phyloP scores from a whole-genome alignment of 2,797 vertebrate species.

The Strix occidentalis region DNA sequence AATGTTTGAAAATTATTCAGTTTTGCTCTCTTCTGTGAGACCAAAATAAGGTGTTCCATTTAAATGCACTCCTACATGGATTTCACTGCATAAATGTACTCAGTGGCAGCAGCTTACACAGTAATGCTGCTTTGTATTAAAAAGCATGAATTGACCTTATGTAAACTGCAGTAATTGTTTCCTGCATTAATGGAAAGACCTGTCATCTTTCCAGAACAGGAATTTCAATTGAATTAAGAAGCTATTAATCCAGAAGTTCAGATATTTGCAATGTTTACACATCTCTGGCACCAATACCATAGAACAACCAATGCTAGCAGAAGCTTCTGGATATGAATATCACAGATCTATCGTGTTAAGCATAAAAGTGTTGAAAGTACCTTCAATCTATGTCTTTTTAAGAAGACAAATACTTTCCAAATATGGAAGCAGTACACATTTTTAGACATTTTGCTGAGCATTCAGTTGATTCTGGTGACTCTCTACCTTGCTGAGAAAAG shows the following conservation, averaged over 20 bases:
- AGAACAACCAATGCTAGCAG: neutral
- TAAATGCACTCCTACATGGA: neutral
- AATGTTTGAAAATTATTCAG: neutral
- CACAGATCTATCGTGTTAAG: neutral
- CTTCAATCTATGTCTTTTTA: neutral
- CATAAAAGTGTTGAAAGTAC: neutral
- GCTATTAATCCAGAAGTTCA: slow-evolving; percentile 49
- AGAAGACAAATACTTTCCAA: neutral
- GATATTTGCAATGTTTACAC: neutral
- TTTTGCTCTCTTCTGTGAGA: neutral
- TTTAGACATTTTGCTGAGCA: neutral
- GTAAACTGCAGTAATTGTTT: slow-evolving; percentile 44
- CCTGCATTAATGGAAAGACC: slow-evolving; percentile 52
- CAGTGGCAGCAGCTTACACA: slow-evolving; percentile 19
- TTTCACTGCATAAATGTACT: slow-evolving; percentile 26
- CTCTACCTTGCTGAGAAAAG: neutral
- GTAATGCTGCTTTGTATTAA: slow-evolving; percentile 40
- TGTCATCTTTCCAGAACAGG: slow-evolving; percentile 40
- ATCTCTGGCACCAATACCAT: slow-evolving; percentile 10
- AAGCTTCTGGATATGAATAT: neutral
- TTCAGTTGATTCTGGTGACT: neutral
- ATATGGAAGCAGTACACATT: neutral
- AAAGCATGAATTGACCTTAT: slow-evolving; percentile 48
- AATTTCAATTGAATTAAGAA: slow-evolving; percentile 32
- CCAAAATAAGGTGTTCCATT: slow-evolving; percentile 9